Percentiles rank a stretch among this genome's conserved stretches.
Conservation (phyloP, 2,113 vertebrate genomes). For the Nyctibius bracteatus region DNA sequence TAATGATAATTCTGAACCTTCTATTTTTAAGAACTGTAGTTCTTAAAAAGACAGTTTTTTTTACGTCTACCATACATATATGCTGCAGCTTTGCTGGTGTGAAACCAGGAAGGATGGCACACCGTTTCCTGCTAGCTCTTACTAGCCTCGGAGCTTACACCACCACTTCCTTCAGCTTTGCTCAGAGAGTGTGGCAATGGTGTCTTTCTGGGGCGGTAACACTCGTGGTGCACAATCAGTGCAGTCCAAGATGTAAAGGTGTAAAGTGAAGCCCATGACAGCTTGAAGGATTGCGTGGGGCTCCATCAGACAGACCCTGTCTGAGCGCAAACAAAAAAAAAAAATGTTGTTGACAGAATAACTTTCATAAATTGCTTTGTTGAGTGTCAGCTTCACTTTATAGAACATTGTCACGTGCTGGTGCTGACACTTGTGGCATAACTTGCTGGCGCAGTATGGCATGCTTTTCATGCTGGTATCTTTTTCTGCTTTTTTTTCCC, state of each 20-base stretch:
- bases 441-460: not conserved
- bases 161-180: not conserved
- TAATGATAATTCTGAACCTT: not conserved
- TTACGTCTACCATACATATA: not conserved
- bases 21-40: not conserved
- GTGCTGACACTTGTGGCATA: not conserved
- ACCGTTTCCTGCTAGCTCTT: not conserved
- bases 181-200: not conserved
- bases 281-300: not conserved
- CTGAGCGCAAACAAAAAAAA: not conserved
- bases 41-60: not conserved
- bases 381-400: not conserved
- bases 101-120: not conserved
- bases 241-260: not conserved
- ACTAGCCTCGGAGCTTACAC: not conserved
- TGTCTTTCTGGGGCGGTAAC: not conserved
- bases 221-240: not conserved
- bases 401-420: not conserved
- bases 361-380: slow-evolving; percentile 22
- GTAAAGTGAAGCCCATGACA: not conserved
- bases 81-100: not conserved
- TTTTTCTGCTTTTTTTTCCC: not conserved
- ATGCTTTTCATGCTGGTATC: not conserved
- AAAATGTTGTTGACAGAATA: slow-evolving; percentile 16
- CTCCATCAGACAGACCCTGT: not conserved